Evolutionary conservation across 1,140 invertebrate genomes (phyloP), one percentile per base, ranked within the genome.

Genomic region (Wasmannia auropunctata): DNA sequence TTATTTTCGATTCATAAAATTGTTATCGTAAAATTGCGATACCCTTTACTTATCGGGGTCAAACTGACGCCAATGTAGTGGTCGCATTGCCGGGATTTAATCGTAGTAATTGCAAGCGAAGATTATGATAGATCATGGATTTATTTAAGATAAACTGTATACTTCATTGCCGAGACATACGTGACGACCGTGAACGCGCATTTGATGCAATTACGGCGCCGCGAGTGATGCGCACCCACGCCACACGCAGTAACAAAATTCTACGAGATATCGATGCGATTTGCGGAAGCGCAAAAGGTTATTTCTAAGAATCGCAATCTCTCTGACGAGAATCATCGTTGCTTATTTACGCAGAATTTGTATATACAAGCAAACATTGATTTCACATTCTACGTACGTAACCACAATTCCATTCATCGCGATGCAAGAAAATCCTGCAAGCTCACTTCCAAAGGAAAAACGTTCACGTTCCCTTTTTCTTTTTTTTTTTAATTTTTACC

Each of bases 301-400:
- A 80, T 54, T 81, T 51, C 40, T 81, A 70, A 16, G 31, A 67
- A 80, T 37, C 11, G 37, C 34, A 81, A 58, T 81, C 67, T 34
- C 40, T 70, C 37, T 37, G 40, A 79, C 19, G 22, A 40, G 6
- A 67, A 51, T 81, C 31, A 1, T 22, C 22, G 10, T 56, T 56
- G 46, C 77, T 81, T 81, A n/a, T n/a, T n/a, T n/a, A 51, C n/a
- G 56, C 37, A 1, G 10, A 34, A 81, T 81, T 58, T 72, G 2
- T 22, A 31, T 19, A 56, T 3, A 81, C 62, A 67, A 51, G 28
- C 43, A 11, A 81, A 56, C 25, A 6, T 51, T 72, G 79, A 81
- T 81, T 81, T 70, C 65, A 72, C 79, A 72, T 72, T 58, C 22
- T 37, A n/a, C 5, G 8, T 51, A 58, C 7, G 5, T 54, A 34